These are phyloP conservation scores for Tenthredo distinguenda DNA, from an alignment of 2,888 invertebrate genomes.

Conservation along the genomic window DNA sequence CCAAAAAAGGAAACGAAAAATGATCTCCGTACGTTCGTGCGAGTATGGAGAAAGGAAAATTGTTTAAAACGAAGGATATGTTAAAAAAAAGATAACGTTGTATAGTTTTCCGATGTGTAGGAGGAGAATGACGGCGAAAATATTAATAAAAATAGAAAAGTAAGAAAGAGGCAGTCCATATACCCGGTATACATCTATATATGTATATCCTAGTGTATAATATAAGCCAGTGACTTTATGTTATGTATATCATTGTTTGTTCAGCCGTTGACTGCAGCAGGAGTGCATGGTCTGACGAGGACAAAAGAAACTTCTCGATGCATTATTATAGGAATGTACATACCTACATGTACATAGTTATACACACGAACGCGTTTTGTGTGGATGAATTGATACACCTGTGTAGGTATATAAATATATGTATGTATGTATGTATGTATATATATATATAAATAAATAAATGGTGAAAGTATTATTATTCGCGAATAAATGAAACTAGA, in stretches of 20 bases:
- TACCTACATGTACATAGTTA: neutral
- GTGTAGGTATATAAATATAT: neutral
- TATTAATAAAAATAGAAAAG: neutral
- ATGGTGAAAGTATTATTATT: neutral
- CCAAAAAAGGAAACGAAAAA: neutral
- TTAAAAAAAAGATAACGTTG: neutral
- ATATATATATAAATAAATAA: neutral
- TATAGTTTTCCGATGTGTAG: too few relatives aligned
- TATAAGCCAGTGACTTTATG: constrained; percentile 70
- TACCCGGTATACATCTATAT: neutral
- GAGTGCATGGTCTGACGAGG: constrained; percentile 46
- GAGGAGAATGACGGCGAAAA: neutral
- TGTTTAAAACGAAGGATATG: neutral
- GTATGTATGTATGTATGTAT: neutral
- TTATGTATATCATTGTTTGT: constrained; percentile 75
- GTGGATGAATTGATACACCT: neutral
- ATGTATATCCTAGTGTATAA: neutral
- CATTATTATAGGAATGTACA: constrained; percentile 51
- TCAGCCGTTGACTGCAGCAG: constrained; percentile 68
- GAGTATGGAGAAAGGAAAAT: neutral
- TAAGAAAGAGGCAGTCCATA: neutral
- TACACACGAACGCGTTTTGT: neutral
- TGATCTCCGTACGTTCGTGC: neutral
- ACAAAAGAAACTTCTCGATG: constrained; percentile 66
- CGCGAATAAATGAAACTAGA: neutral